Conservation (phyloP, 2,888 invertebrate genomes). For the Celastrina argiolus region DNA sequence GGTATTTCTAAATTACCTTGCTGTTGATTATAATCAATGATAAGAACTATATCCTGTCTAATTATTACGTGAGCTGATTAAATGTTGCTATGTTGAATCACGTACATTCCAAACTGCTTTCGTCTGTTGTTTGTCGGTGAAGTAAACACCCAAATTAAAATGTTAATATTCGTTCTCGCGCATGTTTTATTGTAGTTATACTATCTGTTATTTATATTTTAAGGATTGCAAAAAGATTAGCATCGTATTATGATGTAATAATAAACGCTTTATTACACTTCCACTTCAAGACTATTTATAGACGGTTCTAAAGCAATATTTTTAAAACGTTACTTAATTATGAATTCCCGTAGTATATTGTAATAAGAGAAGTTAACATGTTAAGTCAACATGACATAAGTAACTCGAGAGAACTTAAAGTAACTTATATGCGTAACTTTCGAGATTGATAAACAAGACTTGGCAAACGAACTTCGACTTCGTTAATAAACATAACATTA, state of each 20-base stretch:
- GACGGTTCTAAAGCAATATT: too few relatives aligned
- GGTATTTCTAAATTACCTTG: too few relatives aligned
- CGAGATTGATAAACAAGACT: background rate
- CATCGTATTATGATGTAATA: too few relatives aligned
- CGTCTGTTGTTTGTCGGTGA: background rate
- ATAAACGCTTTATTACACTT: too few relatives aligned
- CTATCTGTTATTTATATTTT: too few relatives aligned
- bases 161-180: background rate
- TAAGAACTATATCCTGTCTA: background rate
- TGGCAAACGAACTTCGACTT: background rate
- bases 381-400: background rate
- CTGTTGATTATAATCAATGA: too few relatives aligned
- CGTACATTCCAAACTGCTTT: background rate
- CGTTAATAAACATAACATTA: background rate
- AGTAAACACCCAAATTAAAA: background rate
- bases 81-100: background rate
- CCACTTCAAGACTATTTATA: too few relatives aligned
- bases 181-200: too few relatives aligned
- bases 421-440: conserved; percentile 4
- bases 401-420: background rate
- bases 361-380: background rate
- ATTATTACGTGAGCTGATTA: background rate
- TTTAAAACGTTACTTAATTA: background rate
- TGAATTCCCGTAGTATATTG: background rate
- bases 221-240: too few relatives aligned